Conservation (phyloP, 30 jellyfish, hydroid and myxozoan genomes). For the Catostylus mosaicus region DNA sequence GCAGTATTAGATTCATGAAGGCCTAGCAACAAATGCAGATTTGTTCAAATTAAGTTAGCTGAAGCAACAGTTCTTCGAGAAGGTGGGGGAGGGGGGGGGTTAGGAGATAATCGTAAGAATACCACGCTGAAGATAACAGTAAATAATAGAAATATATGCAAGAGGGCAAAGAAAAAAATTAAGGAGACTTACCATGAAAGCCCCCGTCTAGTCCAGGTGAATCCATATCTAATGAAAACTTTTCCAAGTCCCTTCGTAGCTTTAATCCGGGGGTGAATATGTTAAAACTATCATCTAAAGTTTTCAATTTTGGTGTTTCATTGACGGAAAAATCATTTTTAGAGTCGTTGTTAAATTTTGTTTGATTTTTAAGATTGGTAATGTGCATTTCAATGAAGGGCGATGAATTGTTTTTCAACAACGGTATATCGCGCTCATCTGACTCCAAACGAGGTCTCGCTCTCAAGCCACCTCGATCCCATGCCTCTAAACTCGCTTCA, state of each 20-base stretch:
- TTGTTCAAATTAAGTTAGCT: too few relatives aligned
- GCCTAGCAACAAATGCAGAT: too few relatives aligned
- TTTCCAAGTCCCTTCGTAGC: slow-evolving; percentile 27
- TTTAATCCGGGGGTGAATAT: slow-evolving; percentile 47
- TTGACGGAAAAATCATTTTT: neutral
- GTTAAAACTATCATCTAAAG: slow-evolving; percentile 33
- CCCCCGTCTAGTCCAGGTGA: slow-evolving; percentile 25
- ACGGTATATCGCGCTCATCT: neutral
- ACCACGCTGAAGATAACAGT: too few relatives aligned
- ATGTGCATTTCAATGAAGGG: neutral
- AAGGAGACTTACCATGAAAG: slow-evolving; percentile 1
- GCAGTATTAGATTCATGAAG: too few relatives aligned
- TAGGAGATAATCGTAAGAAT: too few relatives aligned
- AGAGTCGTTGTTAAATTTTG: too few relatives aligned
- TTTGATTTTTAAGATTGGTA: neutral
- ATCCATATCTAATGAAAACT: slow-evolving; percentile 34
- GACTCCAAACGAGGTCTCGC: neutral
- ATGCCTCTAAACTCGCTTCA: neutral
- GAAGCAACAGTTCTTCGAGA: too few relatives aligned
- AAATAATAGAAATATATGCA: neutral
- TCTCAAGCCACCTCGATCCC: neutral
- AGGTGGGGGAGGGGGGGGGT: too few relatives aligned
- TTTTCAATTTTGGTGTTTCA: slow-evolving; percentile 28
- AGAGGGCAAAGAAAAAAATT: neutral
- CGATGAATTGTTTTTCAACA: neutral